These are phyloP conservation scores for Phrynosoma blainvillii DNA, from an alignment of 2,113 vertebrate genomes.

Conservation along the genomic window DNA sequence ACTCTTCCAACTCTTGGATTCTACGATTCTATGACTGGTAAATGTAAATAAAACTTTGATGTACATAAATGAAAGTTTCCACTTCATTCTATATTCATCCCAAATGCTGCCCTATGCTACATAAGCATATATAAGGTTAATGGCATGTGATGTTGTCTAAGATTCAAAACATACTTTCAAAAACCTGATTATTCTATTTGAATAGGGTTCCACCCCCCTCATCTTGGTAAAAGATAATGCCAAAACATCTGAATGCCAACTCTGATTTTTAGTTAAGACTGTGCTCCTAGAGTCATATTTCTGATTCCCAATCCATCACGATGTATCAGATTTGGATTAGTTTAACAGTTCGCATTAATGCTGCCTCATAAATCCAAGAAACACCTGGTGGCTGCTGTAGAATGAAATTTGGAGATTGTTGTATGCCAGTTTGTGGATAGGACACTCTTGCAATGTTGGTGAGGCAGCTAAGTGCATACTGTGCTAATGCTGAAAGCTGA, in stretches of 20 bases:
- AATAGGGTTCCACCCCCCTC: slow-evolving; percentile 37
- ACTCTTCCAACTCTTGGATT: too few relatives aligned
- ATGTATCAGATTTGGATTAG: not conserved
- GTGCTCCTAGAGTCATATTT: not conserved
- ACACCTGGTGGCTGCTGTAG: not conserved
- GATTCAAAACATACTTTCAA: slow-evolving; percentile 56
- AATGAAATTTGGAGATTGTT: not conserved
- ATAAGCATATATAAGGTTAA: slow-evolving; percentile 39
- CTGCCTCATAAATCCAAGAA: slow-evolving; percentile 7
- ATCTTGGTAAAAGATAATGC: slow-evolving; percentile 44
- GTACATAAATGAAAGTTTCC: too few relatives aligned
- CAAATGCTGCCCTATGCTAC: not conserved
- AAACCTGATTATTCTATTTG: slow-evolving; percentile 30
- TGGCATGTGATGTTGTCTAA: slow-evolving; percentile 31
- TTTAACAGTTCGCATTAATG: slow-evolving; percentile 7
- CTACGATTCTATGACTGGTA: too few relatives aligned
- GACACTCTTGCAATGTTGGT: not conserved
- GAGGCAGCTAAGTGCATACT: not conserved
- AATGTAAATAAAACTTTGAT: too few relatives aligned
- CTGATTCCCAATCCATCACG: not conserved
- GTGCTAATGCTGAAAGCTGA: not conserved
- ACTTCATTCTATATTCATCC: too few relatives aligned
- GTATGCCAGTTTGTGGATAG: not conserved
- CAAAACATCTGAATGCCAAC: not conserved
- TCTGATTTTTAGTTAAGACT: not conserved